Conservation (phyloP, 2,113 vertebrate genomes). For the Microcebus tavaratra region DNA sequence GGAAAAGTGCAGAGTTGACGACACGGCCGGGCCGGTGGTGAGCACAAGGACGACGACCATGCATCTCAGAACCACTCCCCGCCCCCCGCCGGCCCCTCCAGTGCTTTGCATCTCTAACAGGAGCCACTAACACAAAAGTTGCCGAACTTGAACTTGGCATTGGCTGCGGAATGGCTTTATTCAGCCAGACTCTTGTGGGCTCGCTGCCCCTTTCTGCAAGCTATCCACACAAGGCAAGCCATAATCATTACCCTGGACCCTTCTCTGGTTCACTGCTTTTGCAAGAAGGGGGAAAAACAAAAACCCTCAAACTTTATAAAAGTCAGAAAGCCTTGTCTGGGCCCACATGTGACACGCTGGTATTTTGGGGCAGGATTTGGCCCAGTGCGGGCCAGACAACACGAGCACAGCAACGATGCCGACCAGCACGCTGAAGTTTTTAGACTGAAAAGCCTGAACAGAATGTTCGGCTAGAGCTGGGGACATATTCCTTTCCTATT, state of each 20-base stretch:
- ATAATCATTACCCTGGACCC: neutral
- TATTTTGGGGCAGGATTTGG: conserved; percentile 37
- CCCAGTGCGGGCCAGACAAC: neutral
- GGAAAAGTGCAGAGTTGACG: conserved; percentile 27
- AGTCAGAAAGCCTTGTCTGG: neutral
- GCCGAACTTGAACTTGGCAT: conserved; percentile 37
- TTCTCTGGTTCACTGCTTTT: neutral
- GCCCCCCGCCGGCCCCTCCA: neutral
- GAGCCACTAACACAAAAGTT: neutral
- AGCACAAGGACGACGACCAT: too few species aligned
- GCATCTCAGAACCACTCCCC: neutral
- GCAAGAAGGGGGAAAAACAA: neutral
- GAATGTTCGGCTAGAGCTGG: conserved; percentile 45
- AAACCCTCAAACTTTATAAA: neutral
- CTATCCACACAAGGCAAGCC: neutral
- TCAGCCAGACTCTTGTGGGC: neutral
- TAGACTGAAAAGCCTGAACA: conserved; percentile 51
- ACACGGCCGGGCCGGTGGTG: neutral
- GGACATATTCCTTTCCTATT: conserved; percentile 41
- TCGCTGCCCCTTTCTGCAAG: conserved; percentile 19
- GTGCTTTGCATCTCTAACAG: neutral
- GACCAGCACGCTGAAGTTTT: conserved; percentile 12
- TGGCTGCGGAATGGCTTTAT: neutral
- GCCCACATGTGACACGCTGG: neutral
- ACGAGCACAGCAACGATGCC: neutral